Evolutionary conservation across 2,113 vertebrate species (phyloP).

Genomic region (Tragelaphus imberbis): DNA sequence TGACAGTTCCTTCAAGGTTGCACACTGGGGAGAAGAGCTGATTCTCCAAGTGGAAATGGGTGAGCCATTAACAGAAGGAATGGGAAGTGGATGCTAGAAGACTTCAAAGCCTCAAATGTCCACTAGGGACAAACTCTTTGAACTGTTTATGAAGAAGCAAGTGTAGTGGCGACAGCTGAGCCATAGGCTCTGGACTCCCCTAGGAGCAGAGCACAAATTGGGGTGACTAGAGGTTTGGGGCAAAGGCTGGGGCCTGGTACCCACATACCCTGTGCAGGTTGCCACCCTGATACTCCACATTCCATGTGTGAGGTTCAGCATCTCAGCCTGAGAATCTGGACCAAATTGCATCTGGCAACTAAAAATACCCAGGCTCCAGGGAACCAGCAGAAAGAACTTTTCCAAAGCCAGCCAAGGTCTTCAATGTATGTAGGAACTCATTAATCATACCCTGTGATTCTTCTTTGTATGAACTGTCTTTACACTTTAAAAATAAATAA

Average conservation of each 20-base stretch:
- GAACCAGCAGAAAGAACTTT: slow-evolving; percentile 44
- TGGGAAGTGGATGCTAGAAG: not conserved
- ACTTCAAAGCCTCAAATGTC: not conserved
- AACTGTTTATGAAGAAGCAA: not conserved
- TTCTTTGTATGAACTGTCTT: slow-evolving; percentile 9
- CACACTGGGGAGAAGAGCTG: not conserved
- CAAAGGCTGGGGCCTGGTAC: not conserved
- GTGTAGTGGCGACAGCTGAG: too few species aligned
- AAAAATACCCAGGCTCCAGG: slow-evolving; percentile 38
- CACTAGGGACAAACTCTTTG: not conserved
- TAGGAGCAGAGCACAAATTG: not conserved
- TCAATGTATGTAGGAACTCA: slow-evolving; percentile 57
- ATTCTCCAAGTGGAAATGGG: not conserved
- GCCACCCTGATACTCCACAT: accelerated
- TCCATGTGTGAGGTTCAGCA: accelerated
- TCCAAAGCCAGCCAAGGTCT: slow-evolving; percentile 57
- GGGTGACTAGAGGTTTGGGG: not conserved
- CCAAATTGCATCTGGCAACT: not conserved
- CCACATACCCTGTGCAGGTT: not conserved
- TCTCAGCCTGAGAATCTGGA: not conserved
- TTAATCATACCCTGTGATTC: slow-evolving; percentile 61
- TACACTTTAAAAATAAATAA: slow-evolving; percentile 67
- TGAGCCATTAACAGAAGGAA: not conserved
- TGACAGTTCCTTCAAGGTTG: not conserved
- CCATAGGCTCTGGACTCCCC: not conserved